Conservation (phyloP, 1,140 invertebrate species). For the Drosophila pseudoananassae region DNA sequence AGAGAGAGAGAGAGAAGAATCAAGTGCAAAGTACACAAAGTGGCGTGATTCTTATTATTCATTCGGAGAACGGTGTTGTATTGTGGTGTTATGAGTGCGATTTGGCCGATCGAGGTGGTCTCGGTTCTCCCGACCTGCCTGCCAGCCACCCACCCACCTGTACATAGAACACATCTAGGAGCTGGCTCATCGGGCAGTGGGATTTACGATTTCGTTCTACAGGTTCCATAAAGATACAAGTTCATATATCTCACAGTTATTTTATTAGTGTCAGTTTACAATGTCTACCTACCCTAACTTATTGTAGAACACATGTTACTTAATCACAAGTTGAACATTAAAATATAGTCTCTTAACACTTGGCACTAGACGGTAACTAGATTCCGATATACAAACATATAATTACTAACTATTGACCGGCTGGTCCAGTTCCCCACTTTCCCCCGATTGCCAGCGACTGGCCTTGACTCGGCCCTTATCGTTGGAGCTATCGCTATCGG, state of each 20-base stretch:
- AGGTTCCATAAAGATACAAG: too few species aligned
- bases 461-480: constrained; percentile 42
- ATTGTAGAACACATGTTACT: background rate
- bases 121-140: background rate
- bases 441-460: constrained; percentile 14
- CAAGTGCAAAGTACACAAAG: constrained; percentile 67
- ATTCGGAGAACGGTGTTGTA: constrained; percentile 46
- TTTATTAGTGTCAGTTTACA: background rate
- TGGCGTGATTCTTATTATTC: constrained; percentile 78
- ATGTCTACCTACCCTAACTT: background rate
- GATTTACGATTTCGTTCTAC: too few species aligned
- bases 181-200: too few species aligned
- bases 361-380: background rate
- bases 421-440: background rate
- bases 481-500: constrained; percentile 9
- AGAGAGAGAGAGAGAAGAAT: constrained; percentile 1
- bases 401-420: too few species aligned
- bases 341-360: background rate
- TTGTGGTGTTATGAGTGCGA: constrained; percentile 26
- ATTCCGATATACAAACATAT: background rate
- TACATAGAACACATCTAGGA: too few species aligned
- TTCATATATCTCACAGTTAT: background rate
- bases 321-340: background rate
- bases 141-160: too few species aligned
- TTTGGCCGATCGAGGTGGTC: constrained; percentile 14